Evolutionary conservation across 2,113 vertebrate species (phyloP), one percentile per base, ranked within the genome.

Genomic region (Psittacara wagleri): DNA sequence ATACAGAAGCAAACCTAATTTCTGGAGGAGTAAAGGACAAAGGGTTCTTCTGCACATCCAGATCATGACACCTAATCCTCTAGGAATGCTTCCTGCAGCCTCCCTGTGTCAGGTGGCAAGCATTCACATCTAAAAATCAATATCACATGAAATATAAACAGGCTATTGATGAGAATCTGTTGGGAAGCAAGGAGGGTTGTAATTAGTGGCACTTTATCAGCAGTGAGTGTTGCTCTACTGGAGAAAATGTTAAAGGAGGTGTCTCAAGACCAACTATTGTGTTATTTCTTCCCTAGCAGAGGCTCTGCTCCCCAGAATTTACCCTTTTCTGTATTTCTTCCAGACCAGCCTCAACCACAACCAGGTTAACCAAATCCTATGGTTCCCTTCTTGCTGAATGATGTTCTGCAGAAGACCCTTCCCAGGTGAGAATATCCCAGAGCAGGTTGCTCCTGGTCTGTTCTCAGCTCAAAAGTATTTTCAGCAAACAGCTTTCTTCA

Each of bases 171-270:
- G 86, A 95, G 44, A 79, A 86, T 81, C 88, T 86, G 75, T 67
- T 86, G 95, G 92, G 92, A 96, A 83, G 43, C 61, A 52, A 61
- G 33, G 84, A 67, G 80, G 68, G 84, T 18, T 88, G 83, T 88
- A 92, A 96, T 96, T 92, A 79, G 41, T n/a, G 80, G 78, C 73
- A 73, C 61, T 95, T 94, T 9, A 95, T 77, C 68, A 90, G 78
- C 83, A 75, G 64, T 12, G 43, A 66, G 82, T 61, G 44, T 73
- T 83, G 94, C 86, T 92, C 35, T 78, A 4, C 57, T 82, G 82
- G 35, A 90, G 81, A 69, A 95, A 88, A 86, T 10, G 41, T 69
- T 86, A 43, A 77, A 76, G 72, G 72, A 91, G 90, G 31, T 7
- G 1, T 62, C 75, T 90, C 49, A 78, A 67, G 75, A 70, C 52